These are phyloP conservation scores for Cuculus canorus DNA, from an alignment of 2,797 vertebrate species.

Conservation along the genomic window DNA sequence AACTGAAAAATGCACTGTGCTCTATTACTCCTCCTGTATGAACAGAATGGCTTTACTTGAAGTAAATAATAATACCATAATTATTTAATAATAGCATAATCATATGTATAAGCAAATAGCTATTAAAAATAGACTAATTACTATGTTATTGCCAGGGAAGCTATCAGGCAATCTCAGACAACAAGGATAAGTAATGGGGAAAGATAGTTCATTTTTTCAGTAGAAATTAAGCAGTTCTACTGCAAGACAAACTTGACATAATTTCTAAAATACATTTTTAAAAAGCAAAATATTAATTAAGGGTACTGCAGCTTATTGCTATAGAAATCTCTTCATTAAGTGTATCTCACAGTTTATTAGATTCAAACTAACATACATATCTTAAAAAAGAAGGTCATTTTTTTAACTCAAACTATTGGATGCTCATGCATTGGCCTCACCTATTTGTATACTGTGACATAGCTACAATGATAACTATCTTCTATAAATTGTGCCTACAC, in stretches of 20 bases:
- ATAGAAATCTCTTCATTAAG: background rate
- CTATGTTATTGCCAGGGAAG: background rate
- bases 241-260: background rate
- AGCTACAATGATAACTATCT: background rate
- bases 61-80: background rate
- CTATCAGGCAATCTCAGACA: background rate
- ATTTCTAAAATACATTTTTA: background rate
- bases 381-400: background rate
- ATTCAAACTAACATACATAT: background rate
- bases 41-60: background rate
- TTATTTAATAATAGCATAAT: background rate
- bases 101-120: background rate
- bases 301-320: background rate
- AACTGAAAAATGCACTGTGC: background rate
- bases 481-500: background rate
- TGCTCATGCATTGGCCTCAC: background rate
- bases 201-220: background rate
- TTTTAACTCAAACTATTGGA: background rate
- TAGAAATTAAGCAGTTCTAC: background rate
- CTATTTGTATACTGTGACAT: background rate
- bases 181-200: background rate
- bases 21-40: background rate
- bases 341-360: background rate
- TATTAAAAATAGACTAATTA: background rate
- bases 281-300: background rate